Base-by-base conservation (phyloP, 2,113 vertebrate genomes). In the Syrmaticus mikado region DNA sequence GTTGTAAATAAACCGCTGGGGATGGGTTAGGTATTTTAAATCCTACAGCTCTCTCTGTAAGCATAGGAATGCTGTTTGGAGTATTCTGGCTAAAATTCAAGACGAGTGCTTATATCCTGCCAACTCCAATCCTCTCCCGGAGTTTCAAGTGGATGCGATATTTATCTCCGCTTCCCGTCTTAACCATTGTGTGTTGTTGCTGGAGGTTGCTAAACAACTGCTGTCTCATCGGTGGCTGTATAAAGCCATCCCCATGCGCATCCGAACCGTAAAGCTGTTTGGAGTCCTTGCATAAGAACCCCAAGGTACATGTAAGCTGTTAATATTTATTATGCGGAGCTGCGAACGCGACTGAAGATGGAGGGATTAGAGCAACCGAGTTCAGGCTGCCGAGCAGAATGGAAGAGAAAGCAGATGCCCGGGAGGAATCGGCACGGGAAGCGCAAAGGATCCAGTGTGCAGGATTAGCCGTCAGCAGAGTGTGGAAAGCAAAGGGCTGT, bases 271-370 rank as follows among this genome's bases (percentile, higher is more conserved):
- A 87, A 92, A 92, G 85, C 87, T 91, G 57, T 94, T 89, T 77
- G 90, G 94, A 95, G 72, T 45, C 82, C 95, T 90, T 92, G 91
- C 93, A 78, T 83, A 83, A 92, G 94, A 94, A 95, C 87, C 89
- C 85, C 94, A 64, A 95, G 95, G 91, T 95, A 68, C 43, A 1
- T 94, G 95, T 96, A 96, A 94, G 91, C 93, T 90, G 87, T 94
- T 95, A 92, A 90, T 94, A 95, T 97, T 96, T 96, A 95, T 96
- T 96, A 86, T 72, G 75, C 77, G 91, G 76, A 94, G 95, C 93
- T 61, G 94, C 85, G 95, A 95, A 88, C 57, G 77, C 78, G 72
- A 84, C 85, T 95, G 93, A 81, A 96, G 89, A 88, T 87, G 93
- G 93, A 92, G 73, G 94, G 94, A 94, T 94, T 97, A 92, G 82